These are phyloP conservation scores for Dendrocopos noguchii DNA, from an alignment of 2,113 vertebrate species.

Conservation along the genomic window DNA sequence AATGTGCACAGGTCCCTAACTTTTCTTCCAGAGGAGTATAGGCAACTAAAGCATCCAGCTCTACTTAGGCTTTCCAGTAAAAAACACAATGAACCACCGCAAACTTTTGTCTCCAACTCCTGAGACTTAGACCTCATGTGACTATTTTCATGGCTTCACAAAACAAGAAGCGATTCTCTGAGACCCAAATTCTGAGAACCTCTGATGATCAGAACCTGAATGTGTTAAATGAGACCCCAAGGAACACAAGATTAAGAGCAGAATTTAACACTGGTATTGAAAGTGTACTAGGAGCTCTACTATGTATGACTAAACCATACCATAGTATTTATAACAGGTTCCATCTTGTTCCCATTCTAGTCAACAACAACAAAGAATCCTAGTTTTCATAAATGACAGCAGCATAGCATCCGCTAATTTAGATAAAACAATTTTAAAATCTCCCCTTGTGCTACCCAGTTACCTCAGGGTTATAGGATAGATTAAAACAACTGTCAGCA, in stretches of 20 bases:
- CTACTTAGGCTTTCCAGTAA: not conserved
- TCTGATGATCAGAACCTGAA: not conserved
- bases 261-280: not conserved
- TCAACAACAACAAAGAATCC: not conserved
- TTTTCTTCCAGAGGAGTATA: not conserved
- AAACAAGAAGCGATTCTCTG: not conserved
- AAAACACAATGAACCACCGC: not conserved
- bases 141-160: not conserved
- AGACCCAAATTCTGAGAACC: not conserved
- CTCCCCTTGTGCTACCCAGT: not conserved
- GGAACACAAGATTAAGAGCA: not conserved
- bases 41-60: not conserved
- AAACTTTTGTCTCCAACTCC: not conserved
- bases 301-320: not conserved
- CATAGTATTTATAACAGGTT: not conserved
- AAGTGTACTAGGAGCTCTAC: not conserved
- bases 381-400: not conserved
- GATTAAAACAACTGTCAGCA: not conserved
- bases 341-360: not conserved
- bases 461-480: not conserved
- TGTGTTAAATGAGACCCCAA: not conserved
- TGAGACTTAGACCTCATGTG: not conserved
- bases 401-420: not conserved
- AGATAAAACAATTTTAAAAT: not conserved
- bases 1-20: rapidly evolving